Evolutionary conservation across 2,888 invertebrate genomes (phyloP), one percentile per base, ranked within the genome.

Genomic region (Priocnemis perturbator): DNA sequence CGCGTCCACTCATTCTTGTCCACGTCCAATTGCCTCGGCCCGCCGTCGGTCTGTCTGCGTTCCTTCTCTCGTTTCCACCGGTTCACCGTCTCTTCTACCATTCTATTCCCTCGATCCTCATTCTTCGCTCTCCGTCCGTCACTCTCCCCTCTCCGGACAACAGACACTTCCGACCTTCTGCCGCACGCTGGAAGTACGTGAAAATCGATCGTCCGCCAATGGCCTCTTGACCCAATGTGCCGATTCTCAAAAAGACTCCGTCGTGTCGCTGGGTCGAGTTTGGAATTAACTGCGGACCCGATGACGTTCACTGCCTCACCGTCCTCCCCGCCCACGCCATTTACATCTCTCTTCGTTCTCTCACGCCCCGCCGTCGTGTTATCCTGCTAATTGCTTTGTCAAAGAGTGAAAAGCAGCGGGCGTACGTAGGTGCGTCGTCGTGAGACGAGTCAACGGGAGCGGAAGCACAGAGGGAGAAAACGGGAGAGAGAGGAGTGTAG

Each of bases 141-240:
- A n/a, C n/a, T n/a, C n/a, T n/a, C n/a, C n/a, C 7, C 14, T 37
- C 37, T 7, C 7, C 11, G 11, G 7, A 11, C 2, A 37, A 37
- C 37, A 7, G 7, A 11, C 48, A 26, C 58, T 58, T 44, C 17
- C 44, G 30, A 45, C 20, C 44, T 44, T 66, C 37, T 11, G n/a
- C 55, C 20, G 26, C 37, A 14, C 50, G 20, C 56, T 45, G 9
- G 23, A 23, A 30, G 57, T 23, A 21, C 52, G n/a, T 21, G 50
- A 67, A 69, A 69, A 75, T 78, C 69, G 68, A 74, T 69, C 57
- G 69, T 50, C 62, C 53, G 53, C 60, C 37, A 60, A 68, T 60
- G 67, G 62, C 67, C 69, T 68, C 73, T 70, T 73, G 76, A 70
- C 77, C 69, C 53, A 37, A 60, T 69, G 58, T 56, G 56, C 58